These are phyloP conservation scores for Cotesia vestalis DNA, from an alignment of 1,140 invertebrate genomes.

Conservation along the genomic window DNA sequence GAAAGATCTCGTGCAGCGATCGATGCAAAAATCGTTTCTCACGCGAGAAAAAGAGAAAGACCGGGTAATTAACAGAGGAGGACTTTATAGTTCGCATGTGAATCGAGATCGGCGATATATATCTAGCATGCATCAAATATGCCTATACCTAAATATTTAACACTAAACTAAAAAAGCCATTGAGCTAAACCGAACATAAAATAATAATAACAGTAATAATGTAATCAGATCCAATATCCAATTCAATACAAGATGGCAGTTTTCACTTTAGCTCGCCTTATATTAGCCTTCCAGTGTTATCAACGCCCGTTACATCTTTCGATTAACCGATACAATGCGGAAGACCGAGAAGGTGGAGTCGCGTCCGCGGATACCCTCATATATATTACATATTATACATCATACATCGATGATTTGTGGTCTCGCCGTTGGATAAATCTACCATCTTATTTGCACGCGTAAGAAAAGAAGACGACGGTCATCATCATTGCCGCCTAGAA, in stretches of 20 bases:
- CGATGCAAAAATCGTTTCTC: conserved; percentile 32
- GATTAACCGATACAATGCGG: conserved; percentile 34
- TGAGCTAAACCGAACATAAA: no score
- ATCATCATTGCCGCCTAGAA: conserved; percentile 25
- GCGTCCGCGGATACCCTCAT: conserved; percentile 8
- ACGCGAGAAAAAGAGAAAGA: conserved; percentile 28
- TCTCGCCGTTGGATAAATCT: conserved; percentile 40
- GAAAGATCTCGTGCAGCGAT: conserved; percentile 38
- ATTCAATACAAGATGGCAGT: not conserved
- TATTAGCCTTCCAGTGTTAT: not conserved
- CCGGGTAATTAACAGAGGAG: conserved; percentile 32
- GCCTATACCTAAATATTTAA: not conserved
- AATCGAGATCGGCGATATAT: conserved; percentile 32
- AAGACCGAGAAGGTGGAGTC: conserved; percentile 34
- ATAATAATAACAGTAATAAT: no score
- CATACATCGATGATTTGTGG: conserved; percentile 44
- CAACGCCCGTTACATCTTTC: not conserved
- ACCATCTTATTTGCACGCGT: conserved; percentile 3
- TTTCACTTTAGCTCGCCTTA: not conserved
- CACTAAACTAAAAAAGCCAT: no score
- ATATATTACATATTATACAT: conserved; percentile 25
- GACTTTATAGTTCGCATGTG: conserved; percentile 15
- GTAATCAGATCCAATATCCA: no score
- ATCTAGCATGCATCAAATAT: not conserved
- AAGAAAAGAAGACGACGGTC: not conserved